phyloP scores from a whole-genome alignment of 1,140 invertebrate genomes.

The Drosophila lini region DNA sequence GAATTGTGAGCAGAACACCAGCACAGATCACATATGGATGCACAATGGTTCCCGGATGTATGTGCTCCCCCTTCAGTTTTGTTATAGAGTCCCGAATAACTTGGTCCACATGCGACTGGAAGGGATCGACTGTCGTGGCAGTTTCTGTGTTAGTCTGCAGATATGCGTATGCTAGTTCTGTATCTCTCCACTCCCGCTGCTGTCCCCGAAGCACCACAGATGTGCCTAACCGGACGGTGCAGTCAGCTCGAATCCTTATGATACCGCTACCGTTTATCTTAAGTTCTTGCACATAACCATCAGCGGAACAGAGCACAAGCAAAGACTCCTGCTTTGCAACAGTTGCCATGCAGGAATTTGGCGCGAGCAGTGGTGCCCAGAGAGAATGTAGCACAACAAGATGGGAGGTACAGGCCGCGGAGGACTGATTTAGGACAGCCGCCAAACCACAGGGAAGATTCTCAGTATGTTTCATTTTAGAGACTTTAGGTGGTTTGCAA shows the following conservation, averaged over 20 bases:
- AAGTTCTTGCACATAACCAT: neutral
- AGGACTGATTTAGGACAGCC: neutral
- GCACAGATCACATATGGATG: neutral
- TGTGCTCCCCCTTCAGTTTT: neutral
- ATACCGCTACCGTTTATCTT: conserved; percentile 4
- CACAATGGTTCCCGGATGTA: too few relatives aligned
- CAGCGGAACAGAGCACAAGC: neutral
- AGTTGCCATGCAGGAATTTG: conserved; percentile 11
- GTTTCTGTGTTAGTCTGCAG: neutral
- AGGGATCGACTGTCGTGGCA: neutral
- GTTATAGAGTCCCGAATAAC: neutral
- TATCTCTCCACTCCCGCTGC: neutral
- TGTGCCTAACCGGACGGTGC: neutral
- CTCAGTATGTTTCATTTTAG: neutral
- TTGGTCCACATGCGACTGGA: neutral
- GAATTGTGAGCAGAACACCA: neutral
- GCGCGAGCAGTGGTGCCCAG: neutral
- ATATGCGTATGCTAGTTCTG: neutral
- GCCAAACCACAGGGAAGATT: neutral
- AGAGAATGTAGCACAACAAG: neutral
- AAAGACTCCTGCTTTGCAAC: neutral
- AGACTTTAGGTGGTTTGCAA: neutral
- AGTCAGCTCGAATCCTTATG: conserved; percentile 4
- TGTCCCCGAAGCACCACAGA: neutral
- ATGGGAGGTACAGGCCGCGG: neutral